Conservation (phyloP, 2,888 invertebrate genomes). For the Dysmachus trigonus region DNA sequence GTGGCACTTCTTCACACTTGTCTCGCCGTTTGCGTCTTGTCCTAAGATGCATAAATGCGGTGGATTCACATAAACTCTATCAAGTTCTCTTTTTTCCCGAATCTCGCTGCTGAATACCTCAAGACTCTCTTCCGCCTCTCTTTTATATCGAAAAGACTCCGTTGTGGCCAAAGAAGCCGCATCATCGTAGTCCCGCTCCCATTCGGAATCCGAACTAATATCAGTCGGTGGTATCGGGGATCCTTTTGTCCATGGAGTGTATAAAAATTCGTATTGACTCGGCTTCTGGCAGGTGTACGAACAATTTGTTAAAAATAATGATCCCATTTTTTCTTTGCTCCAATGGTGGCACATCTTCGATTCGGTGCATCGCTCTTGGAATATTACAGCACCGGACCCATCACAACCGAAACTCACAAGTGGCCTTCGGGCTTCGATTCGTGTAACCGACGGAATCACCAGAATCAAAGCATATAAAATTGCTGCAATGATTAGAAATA, state of each 20-base stretch:
- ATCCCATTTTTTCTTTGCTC: slow-evolving; percentile 71
- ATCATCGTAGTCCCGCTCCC: slow-evolving; percentile 59
- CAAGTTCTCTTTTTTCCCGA: slow-evolving; percentile 48
- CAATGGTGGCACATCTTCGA: slow-evolving; percentile 75
- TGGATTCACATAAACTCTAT: slow-evolving; percentile 62
- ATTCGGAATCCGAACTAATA: slow-evolving; percentile 60
- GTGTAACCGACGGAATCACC: slow-evolving; percentile 73
- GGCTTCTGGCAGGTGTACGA: slow-evolving; percentile 74
- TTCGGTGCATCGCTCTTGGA: slow-evolving; percentile 77
- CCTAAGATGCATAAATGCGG: slow-evolving; percentile 70
- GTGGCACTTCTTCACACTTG: slow-evolving; percentile 66
- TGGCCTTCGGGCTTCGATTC: slow-evolving; percentile 68
- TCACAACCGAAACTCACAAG: slow-evolving; percentile 78
- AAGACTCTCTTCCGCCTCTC: neutral
- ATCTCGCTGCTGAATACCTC: slow-evolving; percentile 49
- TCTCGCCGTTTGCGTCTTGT: slow-evolving; percentile 52
- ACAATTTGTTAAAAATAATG: slow-evolving; percentile 73
- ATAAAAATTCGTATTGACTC: slow-evolving; percentile 61
- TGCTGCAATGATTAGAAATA: slow-evolving; percentile 74
- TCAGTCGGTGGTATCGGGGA: slow-evolving; percentile 58
- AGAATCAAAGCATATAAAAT: slow-evolving; percentile 75
- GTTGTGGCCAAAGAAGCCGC: neutral
- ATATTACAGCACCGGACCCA: slow-evolving; percentile 73
- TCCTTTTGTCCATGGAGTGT: slow-evolving; percentile 60
- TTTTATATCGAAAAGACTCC: neutral